Evolutionary conservation across 2,888 invertebrate species (phyloP).

Genomic region (Zygogramma bicolorata): DNA sequence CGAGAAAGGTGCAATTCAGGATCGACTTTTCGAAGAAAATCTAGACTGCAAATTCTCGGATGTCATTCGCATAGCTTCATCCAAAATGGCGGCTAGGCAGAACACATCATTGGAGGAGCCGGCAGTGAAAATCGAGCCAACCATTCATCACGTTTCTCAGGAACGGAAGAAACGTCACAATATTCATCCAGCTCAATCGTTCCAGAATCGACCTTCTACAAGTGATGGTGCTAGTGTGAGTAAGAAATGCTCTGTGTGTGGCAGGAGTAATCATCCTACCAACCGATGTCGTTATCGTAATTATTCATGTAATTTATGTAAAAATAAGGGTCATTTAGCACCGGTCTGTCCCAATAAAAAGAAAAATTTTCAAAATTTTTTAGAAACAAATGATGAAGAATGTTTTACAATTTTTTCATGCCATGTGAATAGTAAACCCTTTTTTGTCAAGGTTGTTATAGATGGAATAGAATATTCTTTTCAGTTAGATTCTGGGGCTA

Average conservation of each 20-base stretch:
- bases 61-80: not conserved
- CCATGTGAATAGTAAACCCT: not conserved
- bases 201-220: too few relatives aligned
- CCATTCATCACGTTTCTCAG: too few relatives aligned
- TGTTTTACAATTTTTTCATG: not conserved
- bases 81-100: not conserved
- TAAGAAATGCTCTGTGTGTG: too few relatives aligned
- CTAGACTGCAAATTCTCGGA: not conserved
- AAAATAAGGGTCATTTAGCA: not conserved
- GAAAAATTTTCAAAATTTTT: not conserved
- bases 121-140: too few relatives aligned
- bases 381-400: not conserved
- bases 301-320: too few relatives aligned
- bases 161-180: too few relatives aligned
- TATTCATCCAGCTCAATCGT: too few relatives aligned
- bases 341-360: not conserved
- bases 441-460: not conserved
- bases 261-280: too few relatives aligned
- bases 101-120: too few relatives aligned
- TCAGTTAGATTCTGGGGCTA: not conserved
- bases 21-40: not conserved
- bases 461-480: not conserved
- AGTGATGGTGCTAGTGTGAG: too few relatives aligned
- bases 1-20: not conserved
- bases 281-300: too few relatives aligned